These are phyloP conservation scores for Tiliqua scincoides DNA, from an alignment of 2,113 vertebrate species.

Conservation along the genomic window DNA sequence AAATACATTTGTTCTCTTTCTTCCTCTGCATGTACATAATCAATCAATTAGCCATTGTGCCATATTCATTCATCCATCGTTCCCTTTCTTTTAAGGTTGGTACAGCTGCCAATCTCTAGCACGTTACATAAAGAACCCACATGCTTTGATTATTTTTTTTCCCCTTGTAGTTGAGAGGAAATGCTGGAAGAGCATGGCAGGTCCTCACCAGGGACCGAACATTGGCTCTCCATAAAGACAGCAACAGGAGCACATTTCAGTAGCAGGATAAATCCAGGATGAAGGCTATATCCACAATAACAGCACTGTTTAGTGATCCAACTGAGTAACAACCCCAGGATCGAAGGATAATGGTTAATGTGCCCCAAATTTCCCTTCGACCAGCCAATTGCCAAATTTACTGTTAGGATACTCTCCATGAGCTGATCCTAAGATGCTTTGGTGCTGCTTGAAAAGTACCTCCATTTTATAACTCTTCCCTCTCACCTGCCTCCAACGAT, in stretches of 20 bases:
- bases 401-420: background rate
- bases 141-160: too few species aligned
- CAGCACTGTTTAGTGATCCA: too few species aligned
- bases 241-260: too few species aligned
- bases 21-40: background rate
- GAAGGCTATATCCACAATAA: too few species aligned
- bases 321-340: background rate
- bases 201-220: too few species aligned
- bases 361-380: background rate
- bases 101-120: conserved; percentile 43
- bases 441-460: background rate
- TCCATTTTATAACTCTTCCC: background rate
- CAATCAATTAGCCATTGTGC: background rate
- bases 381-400: background rate
- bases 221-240: too few species aligned
- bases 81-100: too few species aligned
- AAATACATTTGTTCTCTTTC: background rate
- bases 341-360: background rate
- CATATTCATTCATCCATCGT: conserved; percentile 19
- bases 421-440: background rate
- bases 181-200: too few species aligned
- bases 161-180: too few species aligned
- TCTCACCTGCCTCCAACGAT: background rate
- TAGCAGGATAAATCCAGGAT: too few species aligned
- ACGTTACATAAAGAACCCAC: background rate